Conservation (phyloP, 1,140 invertebrate genomes). For the Cryptotermes secundus region DNA sequence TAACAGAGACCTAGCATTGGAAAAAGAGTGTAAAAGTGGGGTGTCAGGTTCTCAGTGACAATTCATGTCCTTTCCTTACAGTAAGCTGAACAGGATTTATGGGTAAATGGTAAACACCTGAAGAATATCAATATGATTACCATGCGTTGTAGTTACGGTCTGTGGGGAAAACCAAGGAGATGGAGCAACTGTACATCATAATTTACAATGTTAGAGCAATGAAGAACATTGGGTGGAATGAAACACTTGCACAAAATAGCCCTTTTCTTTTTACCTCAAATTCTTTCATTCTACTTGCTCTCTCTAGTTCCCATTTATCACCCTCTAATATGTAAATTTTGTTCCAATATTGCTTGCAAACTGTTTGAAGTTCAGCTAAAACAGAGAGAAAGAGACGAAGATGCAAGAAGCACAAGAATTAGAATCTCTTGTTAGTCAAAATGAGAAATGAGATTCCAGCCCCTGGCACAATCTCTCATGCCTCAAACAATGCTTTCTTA, state of each 20-base stretch:
- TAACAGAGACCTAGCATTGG: background rate
- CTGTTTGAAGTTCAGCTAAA: slow-evolving; percentile 94
- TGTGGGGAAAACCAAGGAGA: background rate
- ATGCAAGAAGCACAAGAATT: slow-evolving; percentile 8
- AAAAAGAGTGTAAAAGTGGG: background rate
- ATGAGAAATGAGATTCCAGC: background rate
- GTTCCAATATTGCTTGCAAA: slow-evolving; percentile 93
- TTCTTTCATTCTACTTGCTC: slow-evolving; percentile 90
- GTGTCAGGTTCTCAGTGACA: background rate
- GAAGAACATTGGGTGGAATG: background rate
- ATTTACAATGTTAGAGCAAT: background rate
- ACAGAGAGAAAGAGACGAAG: slow-evolving; percentile 45
- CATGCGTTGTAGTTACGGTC: too few relatives aligned
- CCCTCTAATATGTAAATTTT: slow-evolving; percentile 89
- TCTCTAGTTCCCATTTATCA: slow-evolving; percentile 98
- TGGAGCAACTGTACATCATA: background rate
- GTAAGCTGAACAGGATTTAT: background rate
- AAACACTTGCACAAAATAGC: slow-evolving; percentile 27
- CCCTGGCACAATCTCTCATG: background rate
- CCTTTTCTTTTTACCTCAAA: slow-evolving; percentile 79
- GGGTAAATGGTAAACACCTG: too few relatives aligned
- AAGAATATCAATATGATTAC: too few relatives aligned
- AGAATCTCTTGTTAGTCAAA: background rate
- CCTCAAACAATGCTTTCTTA: too few relatives aligned
- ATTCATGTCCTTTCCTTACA: background rate